phyloP scores from a whole-genome alignment of 2,888 invertebrate genomes.

The Drosophila mettleri region DNA sequence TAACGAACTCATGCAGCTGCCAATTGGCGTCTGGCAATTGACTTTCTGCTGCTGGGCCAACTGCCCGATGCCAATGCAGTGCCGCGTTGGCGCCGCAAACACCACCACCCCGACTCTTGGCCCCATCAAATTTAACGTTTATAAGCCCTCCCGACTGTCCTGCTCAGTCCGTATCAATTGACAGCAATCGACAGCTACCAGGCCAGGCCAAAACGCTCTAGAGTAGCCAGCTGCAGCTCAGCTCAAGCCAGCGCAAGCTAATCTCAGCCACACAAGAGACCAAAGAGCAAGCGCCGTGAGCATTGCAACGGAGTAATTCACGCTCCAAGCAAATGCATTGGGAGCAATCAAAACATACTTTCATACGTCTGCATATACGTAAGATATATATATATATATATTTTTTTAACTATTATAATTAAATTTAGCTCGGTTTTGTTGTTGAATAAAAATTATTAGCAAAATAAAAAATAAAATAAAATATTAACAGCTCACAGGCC shows the following conservation, averaged over 20 bases:
- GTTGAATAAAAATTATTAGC: background rate
- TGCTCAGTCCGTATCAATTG: no score
- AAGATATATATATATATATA: no score
- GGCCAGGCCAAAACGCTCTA: background rate
- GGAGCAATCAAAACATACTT: background rate
- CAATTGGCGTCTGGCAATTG: slow-evolving; percentile 51
- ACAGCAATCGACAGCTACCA: background rate
- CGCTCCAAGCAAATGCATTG: background rate
- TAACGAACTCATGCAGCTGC: slow-evolving; percentile 26
- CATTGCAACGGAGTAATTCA: background rate
- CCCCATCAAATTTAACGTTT: slow-evolving; percentile 6
- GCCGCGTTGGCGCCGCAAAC: slow-evolving; percentile 9
- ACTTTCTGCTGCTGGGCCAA: slow-evolving; percentile 47
- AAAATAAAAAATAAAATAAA: no score
- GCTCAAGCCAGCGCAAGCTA: background rate
- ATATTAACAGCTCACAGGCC: no score
- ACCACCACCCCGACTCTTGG: background rate
- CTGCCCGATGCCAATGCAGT: slow-evolving; percentile 24
- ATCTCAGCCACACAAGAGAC: background rate
- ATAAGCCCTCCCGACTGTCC: background rate
- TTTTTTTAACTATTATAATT: background rate
- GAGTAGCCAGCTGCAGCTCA: background rate
- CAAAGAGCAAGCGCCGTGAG: no score
- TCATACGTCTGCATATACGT: background rate
- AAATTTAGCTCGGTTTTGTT: background rate